phyloP scores from a whole-genome alignment of 2,888 invertebrate genomes.

The Troides aeacus region DNA sequence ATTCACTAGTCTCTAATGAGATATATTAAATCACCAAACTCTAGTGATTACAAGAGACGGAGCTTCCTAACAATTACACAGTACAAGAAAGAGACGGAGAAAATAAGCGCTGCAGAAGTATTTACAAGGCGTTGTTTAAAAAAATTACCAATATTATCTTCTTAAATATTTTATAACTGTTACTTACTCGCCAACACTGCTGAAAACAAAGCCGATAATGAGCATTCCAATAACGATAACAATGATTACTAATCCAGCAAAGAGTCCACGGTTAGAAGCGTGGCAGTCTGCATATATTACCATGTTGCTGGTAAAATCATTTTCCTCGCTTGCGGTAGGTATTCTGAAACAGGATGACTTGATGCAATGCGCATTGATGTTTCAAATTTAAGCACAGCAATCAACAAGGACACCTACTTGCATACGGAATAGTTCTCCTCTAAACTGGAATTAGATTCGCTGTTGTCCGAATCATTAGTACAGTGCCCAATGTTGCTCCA shows the following conservation, averaged over 20 bases:
- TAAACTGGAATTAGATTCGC: constrained; percentile 51
- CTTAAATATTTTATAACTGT: neutral
- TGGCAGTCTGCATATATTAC: constrained; percentile 87
- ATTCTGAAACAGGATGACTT: constrained; percentile 48
- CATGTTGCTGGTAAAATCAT: constrained; percentile 77
- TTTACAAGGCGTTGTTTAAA: too few species aligned
- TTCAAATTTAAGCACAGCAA: neutral
- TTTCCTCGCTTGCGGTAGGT: constrained; percentile 70
- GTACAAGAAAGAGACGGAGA: too few species aligned
- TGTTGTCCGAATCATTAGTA: constrained; percentile 58
- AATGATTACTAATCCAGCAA: constrained; percentile 83
- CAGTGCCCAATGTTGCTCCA: constrained; percentile 87
- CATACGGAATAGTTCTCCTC: constrained; percentile 60
- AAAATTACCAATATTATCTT: neutral
- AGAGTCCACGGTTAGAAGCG: constrained; percentile 87
- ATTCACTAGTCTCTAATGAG: too few species aligned
- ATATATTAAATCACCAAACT: too few species aligned
- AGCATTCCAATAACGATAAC: constrained; percentile 71
- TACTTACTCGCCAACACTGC: constrained; percentile 75
- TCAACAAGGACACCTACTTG: constrained; percentile 50
- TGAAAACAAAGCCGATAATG: constrained; percentile 70
- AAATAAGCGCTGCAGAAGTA: too few species aligned
- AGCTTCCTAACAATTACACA: too few species aligned
- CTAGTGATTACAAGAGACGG: too few species aligned
- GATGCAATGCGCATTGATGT: neutral